Base-by-base conservation (phyloP, 2,888 invertebrate species). In the Ommatoiulus sabulosus region DNA sequence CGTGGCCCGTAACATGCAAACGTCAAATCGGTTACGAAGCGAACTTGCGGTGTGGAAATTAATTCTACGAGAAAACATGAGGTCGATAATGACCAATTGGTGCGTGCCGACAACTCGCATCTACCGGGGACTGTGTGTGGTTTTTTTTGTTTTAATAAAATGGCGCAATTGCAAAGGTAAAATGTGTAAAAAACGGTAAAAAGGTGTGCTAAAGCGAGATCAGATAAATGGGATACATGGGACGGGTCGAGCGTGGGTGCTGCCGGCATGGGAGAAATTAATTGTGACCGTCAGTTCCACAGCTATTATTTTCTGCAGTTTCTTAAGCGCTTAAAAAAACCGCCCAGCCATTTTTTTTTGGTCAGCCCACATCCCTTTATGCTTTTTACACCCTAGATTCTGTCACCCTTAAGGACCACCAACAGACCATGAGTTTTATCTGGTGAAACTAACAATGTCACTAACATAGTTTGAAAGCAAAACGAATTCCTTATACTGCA, bases 301-400 rank as follows among this genome's bases (percentile, higher is more conserved):
- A 17, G 48, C 86, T 86, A 86, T 86, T 86, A 86, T 86, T 86
- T 86, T 86, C 86, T 44, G 80, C 80, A 80, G 35, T 80, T 80
- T 80, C 80, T 80, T 80, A 80, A 80, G 10, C 8, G 3, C 12
- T 35, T n/a, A n/a, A 80, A 35, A 80, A 80, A 80, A 80, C 80
- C 80, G 35, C 80, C 80, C 80, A 35, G 35, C 0, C 15, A 15
- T 52, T 52, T 63, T 63, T 80, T 80, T 35, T 80, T 80, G 24
- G 80, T 80, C 80, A 35, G 10, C 80, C 80, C 80, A 80, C 80
- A 80, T 80, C 80, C 80, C 80, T 80, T 80, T 72, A 24, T 72
- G 72, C 24, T 72, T 80, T 80, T 80, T 80, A 15, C 80, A 80
- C 80, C 35, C 24, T 35, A 35, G 35, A 80, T 80, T 80, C 35